These are phyloP conservation scores for human DNA, from an alignment of 2,113 vertebrate species.

Conservation along the genomic window DNA sequence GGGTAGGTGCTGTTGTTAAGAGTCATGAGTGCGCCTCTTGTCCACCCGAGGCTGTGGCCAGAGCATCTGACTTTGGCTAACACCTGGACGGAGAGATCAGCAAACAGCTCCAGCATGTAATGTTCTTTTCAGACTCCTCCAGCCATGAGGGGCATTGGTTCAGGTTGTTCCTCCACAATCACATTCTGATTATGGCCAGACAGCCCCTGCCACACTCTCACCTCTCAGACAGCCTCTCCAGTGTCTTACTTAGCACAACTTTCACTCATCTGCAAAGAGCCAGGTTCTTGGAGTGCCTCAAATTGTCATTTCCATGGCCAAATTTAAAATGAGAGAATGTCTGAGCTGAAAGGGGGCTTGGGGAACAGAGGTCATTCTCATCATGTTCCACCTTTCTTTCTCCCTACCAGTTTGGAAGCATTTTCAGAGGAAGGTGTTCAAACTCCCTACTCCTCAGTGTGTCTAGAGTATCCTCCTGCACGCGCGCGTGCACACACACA, in stretches of 20 bases:
- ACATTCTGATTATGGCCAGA: not conserved
- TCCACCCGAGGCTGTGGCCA: not conserved
- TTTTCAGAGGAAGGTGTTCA: slow-evolving; percentile 4
- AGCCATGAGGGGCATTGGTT: not conserved
- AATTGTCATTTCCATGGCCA: not conserved
- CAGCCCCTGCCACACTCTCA: not conserved
- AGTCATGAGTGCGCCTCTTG: not conserved
- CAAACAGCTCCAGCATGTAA: not conserved
- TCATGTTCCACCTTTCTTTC: not conserved
- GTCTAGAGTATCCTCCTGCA: not conserved
- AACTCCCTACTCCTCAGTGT: not conserved
- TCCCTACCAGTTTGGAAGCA: not conserved
- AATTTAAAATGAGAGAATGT: not conserved
- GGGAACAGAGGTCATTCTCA: not conserved
- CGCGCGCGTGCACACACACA: accelerated
- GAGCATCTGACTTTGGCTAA: not conserved
- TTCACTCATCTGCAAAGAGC: not conserved
- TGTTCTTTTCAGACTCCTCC: not conserved
- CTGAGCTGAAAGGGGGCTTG: not conserved
- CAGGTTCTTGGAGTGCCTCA: not conserved
- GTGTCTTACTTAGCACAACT: not conserved
- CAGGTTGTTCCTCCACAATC: not conserved
- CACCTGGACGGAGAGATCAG: not conserved
- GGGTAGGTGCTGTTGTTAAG: not conserved
- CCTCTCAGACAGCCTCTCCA: not conserved